phyloP scores from a whole-genome alignment of 2,888 invertebrate species.

The Neoaliturus tenellus region DNA sequence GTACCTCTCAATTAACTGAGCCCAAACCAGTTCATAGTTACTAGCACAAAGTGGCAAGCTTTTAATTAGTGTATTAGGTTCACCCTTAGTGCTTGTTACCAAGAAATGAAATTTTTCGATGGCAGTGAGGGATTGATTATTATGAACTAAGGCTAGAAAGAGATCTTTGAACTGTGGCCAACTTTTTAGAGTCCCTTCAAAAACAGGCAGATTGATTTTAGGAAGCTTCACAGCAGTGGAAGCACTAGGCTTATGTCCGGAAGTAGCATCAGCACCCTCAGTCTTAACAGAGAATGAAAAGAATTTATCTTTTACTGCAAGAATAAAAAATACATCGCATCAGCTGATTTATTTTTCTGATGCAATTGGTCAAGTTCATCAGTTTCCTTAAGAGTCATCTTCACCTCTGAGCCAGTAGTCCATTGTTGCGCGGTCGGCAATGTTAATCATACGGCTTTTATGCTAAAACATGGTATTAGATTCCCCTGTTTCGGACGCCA shows the following conservation, averaged over 20 bases:
- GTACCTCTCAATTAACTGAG: background rate
- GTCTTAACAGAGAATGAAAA: background rate
- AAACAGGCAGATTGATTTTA: background rate
- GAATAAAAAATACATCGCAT: background rate
- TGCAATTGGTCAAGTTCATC: background rate
- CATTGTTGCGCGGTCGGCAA: too few species aligned
- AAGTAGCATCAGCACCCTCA: background rate
- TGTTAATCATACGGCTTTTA: too few species aligned
- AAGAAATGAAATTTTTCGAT: conserved; percentile 9
- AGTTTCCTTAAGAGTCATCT: background rate
- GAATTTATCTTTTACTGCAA: background rate
- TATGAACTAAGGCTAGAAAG: background rate
- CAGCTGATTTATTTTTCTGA: background rate
- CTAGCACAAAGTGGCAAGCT: background rate
- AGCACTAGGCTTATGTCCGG: too few species aligned
- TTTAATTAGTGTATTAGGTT: background rate
- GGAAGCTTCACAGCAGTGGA: background rate
- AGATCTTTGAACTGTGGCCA: background rate
- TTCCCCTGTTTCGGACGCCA: too few species aligned
- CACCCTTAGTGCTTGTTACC: background rate
- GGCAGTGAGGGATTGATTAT: background rate
- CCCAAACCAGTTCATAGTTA: background rate
- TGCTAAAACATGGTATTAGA: too few species aligned
- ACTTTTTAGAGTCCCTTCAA: background rate
- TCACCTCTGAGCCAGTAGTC: too few species aligned